phyloP scores from a whole-genome alignment of 2,888 invertebrate species.

The Caenorhabditis doughertyi region DNA sequence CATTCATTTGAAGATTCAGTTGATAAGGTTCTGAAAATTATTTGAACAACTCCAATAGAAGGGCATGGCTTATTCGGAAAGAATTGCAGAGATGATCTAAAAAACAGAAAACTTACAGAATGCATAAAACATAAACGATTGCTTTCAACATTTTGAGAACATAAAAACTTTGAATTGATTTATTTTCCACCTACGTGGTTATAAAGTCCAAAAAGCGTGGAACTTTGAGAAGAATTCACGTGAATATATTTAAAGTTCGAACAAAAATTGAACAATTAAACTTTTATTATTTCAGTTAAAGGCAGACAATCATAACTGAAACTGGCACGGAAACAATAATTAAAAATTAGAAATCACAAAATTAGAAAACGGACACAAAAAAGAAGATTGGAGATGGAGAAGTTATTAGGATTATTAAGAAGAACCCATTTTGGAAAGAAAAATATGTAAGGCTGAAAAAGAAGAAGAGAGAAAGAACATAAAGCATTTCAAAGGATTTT shows the following conservation, averaged over 20 bases:
- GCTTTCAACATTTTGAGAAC: conserved; percentile 13
- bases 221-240: not conserved
- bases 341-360: conserved; percentile 17
- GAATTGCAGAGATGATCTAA: not conserved
- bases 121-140: conserved; percentile 37
- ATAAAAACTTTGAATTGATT: not conserved
- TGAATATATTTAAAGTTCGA: not conserved
- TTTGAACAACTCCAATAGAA: not conserved
- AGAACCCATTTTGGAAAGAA: conserved; percentile 47
- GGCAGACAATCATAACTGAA: conserved; percentile 9
- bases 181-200: too few species aligned
- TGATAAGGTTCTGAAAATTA: conserved; percentile 33
- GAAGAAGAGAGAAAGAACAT: not conserved
- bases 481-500: conserved; percentile 24
- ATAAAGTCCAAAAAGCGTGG: too few species aligned
- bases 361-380: not conserved
- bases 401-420: conserved; percentile 13
- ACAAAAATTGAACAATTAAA: not conserved
- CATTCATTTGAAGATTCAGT: conserved; percentile 14
- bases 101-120: conserved; percentile 32
- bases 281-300: conserved; percentile 15
- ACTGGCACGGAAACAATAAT: conserved; percentile 49
- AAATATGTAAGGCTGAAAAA: conserved; percentile 43
- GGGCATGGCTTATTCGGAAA: not conserved
- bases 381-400: not conserved